Evolutionary conservation across 2,797 vertebrate species (phyloP).

Genomic region (Botia kubotai): DNA sequence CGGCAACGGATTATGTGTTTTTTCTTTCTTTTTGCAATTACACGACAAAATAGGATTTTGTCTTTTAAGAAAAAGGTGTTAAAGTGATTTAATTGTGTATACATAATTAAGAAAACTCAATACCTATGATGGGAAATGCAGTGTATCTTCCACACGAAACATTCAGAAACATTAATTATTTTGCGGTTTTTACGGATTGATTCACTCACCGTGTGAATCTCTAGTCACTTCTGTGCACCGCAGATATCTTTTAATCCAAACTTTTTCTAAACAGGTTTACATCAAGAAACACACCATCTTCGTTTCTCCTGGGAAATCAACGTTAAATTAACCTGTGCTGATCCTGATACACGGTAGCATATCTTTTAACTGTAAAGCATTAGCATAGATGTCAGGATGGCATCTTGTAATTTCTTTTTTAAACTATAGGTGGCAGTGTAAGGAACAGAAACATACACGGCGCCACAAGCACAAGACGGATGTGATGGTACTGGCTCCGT

Average conservation of each 20-base stretch:
- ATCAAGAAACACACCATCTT: neutral
- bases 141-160: neutral
- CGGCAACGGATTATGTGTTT: no score
- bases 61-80: no score
- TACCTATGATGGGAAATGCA: no score
- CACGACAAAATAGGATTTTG: no score
- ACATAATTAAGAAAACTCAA: no score
- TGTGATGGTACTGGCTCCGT: constrained; percentile 8
- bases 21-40: no score
- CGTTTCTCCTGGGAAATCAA: neutral
- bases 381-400: neutral
- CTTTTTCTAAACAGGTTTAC: neutral
- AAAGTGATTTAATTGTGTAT: no score
- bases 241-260: neutral
- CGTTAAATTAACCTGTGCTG: neutral
- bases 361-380: neutral
- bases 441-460: constrained; percentile 30
- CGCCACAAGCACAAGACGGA: neutral
- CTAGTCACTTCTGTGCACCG: neutral
- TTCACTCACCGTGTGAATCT: neutral
- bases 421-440: constrained; percentile 63
- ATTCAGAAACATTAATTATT: neutral
- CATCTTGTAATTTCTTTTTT: constrained; percentile 32
- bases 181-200: neutral
- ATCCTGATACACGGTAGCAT: neutral